A percentile compares a stretch with the other conserved stretches of the same genome.
Evolutionary conservation across 1,140 invertebrate species (phyloP).

Genomic region (Apis florea): DNA sequence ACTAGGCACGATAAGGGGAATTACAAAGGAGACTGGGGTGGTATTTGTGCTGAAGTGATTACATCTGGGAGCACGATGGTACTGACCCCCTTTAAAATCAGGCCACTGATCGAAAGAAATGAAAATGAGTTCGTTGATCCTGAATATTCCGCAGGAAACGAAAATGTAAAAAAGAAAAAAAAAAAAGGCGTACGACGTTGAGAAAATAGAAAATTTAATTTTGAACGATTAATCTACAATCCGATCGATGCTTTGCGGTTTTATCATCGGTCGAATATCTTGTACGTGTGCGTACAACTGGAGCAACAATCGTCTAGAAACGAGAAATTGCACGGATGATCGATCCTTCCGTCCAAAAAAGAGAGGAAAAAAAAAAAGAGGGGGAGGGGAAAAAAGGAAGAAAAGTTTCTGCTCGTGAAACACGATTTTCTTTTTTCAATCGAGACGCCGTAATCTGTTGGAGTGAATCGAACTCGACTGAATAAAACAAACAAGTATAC

Average conservation of each 20-base stretch:
- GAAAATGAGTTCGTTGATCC: conserved; percentile 35
- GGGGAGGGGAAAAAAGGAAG: background rate
- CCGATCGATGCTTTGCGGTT: background rate
- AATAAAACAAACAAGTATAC: conserved; percentile 44
- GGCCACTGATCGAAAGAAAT: conserved; percentile 39
- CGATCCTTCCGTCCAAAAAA: background rate
- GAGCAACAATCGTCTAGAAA: background rate
- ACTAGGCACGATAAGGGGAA: conserved; percentile 31
- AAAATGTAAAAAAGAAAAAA: conserved; percentile 13
- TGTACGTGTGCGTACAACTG: no score
- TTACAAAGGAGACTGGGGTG: conserved; percentile 12
- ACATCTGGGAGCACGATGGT: conserved; percentile 41
- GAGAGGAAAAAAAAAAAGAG: no score
- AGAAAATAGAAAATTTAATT: background rate
- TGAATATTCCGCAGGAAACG: background rate
- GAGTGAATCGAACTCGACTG: conserved; percentile 11
- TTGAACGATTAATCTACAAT: conserved; percentile 27
- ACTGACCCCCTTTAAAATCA: conserved; percentile 43
- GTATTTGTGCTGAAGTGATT: conserved; percentile 37
- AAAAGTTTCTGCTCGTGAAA: background rate
- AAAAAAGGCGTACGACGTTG: background rate
- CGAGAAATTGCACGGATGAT: background rate
- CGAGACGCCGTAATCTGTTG: conserved; percentile 21
- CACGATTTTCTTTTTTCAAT: background rate
- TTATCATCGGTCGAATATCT: background rate